Evolutionary conservation across 2,113 vertebrate genomes (phyloP).

Genomic region (Kryptolebias marmoratus): DNA sequence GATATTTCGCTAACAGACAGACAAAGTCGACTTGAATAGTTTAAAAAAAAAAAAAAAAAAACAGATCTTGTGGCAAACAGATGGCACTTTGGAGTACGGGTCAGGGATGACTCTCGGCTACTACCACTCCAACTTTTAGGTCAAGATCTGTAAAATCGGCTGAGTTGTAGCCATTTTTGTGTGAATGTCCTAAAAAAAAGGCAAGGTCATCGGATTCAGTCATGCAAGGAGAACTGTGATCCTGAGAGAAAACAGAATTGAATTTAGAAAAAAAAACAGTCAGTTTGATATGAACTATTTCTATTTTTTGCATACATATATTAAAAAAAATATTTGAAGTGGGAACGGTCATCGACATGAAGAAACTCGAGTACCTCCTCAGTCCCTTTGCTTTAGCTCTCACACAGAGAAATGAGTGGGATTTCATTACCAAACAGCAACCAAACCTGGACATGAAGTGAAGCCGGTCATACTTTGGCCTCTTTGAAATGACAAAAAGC

Average conservation of each 20-base stretch:
- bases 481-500: constrained; percentile 1
- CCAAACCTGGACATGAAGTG: not conserved
- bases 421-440: constrained; percentile 10
- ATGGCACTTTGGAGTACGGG: no score
- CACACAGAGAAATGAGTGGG: not conserved
- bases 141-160: no score
- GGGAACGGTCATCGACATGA: constrained; percentile 13
- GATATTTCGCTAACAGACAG: no score
- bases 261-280: not conserved
- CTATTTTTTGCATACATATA: not conserved
- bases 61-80: no score
- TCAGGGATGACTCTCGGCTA: no score
- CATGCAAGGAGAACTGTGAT: not conserved
- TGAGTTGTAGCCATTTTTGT: no score
- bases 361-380: constrained; percentile 11
- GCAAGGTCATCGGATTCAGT: not conserved
- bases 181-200: not conserved
- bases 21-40: no score
- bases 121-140: no score
- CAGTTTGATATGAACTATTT: not conserved
- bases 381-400: not conserved
- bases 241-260: not conserved
- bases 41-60: no score
- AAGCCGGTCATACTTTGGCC: constrained; percentile 5
- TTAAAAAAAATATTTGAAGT: not conserved